Evolutionary conservation across 2,888 invertebrate species (phyloP), one percentile per base, ranked within the genome.

Genomic region (Hirudinaria manillensis): DNA sequence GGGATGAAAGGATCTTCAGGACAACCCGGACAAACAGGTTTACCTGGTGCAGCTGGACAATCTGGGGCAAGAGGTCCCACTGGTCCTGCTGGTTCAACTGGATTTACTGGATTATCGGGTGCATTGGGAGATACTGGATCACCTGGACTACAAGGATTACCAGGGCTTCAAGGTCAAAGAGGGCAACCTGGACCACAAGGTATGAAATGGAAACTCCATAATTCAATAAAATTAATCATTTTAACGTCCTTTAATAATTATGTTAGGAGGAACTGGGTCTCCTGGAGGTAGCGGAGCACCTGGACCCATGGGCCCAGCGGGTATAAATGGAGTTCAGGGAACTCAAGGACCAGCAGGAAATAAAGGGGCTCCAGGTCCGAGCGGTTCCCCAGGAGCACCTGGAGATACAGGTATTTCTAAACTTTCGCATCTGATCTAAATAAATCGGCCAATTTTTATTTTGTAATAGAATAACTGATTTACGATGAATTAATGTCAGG

Each of bases 271-370:
- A 29, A 36, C 29, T 34, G 73, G 73, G 19, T 34, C 27, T 21
- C 24, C 55, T 34, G 73, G 73, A 65, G 36, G 56, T 24, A 29
- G 13, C 34, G 74, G 74, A 36, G 10, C 34, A n/a, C 73, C 61
- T 32, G 73, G 90, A 90, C 0, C 81, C 88, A 27, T 27, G n/a
- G 74, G 74, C n/a, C 45, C n/a, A 29, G 34, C 73, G 19, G 73
- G 73, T 29, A 27, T 53, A 7, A 71, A 71, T 51, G 77, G 77
- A 61, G 56, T 67, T 24, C 68, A 72, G 34, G 77, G 76, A 34
- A 2, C 32, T 24, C n/a, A 32, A 38, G 75, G 76, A 55, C 29
- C 66, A 4, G 32, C 29, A 2, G 76, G 76, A 29, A 32, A 34
- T 70, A 55, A 36, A 36, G 77, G 77, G 67, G 51, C 24, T 16